Evolutionary conservation across 1,140 invertebrate species (phyloP), one percentile per base, ranked within the genome.

Genomic region (Drosophila malerkotliana): DNA sequence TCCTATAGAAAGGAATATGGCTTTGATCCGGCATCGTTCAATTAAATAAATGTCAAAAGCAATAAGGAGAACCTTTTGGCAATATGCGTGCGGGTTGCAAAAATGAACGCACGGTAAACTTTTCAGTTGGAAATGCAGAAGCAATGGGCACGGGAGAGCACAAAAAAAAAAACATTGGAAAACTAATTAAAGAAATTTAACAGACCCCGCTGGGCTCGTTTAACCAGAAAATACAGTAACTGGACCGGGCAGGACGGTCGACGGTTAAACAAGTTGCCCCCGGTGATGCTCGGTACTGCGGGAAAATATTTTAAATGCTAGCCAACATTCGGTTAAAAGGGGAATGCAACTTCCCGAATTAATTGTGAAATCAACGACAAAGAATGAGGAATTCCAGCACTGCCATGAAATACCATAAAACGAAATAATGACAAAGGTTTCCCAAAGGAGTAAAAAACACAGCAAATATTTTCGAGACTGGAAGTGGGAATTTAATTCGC

Each of bases 311-410:
- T 69, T 48, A 68, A 69, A 26, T 69, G 41, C 39, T 67, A 47
- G 51, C 49, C 62, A 55, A 48, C 24, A 68, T 69, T 69, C 44
- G 67, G 51, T 48, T 39, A 56, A 55, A 56, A 68, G 30, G n/a
- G n/a, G 32, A 56, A 48, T 69, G 66, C 63, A 69, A 18, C 30
- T 57, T 51, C n/a, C 18, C 34, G 64, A 57, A 71, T 57, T 69
- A 69, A 69, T 71, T 71, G 67, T 71, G 56, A 69, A 71, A 71
- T 69, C 67, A 57, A 71, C 67, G 67, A 69, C 24, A 71, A 69
- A 57, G 66, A 47, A 32, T 32, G 18, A 41, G 30, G 26, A 45
- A 67, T 64, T 67, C 18, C 63, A n/a, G 15, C 14, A 9, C 14
- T 44, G 14, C 41, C 41, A 59, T 12, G 12, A n/a, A 37, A 26